Evolutionary conservation across 2,888 invertebrate genomes (phyloP).

Genomic region (Pelosia muscerda): DNA sequence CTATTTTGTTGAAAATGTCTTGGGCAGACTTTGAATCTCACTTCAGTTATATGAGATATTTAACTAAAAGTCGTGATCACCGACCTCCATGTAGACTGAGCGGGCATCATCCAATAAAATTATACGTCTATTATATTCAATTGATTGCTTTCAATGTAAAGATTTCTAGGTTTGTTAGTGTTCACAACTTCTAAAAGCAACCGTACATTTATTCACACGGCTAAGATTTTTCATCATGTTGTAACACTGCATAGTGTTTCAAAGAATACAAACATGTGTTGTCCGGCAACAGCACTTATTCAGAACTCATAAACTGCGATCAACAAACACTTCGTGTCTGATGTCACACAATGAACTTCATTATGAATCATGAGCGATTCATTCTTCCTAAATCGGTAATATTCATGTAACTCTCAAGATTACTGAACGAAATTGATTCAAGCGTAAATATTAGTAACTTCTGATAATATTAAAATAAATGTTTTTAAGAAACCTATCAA

Average conservation of each 20-base stretch:
- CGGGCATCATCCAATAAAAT: too few species aligned
- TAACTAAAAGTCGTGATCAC: too few species aligned
- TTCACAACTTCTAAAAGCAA: not conserved
- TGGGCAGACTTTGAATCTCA: too few species aligned
- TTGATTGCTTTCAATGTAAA: too few species aligned
- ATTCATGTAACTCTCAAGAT: not conserved
- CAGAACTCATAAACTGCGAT: not conserved
- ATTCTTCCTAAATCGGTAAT: not conserved
- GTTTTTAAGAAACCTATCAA: too few species aligned
- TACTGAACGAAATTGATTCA: too few species aligned
- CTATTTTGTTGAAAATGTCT: too few species aligned
- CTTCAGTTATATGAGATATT: too few species aligned
- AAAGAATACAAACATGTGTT: not conserved
- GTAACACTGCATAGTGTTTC: conserved; percentile 5
- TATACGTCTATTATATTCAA: too few species aligned
- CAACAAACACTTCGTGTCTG: not conserved
- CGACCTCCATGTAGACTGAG: too few species aligned
- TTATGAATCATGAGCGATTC: not conserved
- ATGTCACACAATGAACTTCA: not conserved
- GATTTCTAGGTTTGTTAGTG: not conserved
- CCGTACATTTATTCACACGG: not conserved
- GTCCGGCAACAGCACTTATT: not conserved
- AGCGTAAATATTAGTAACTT: too few species aligned
- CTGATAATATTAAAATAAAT: too few species aligned
- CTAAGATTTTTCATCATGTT: not conserved